Base-by-base conservation (phyloP, 2,888 invertebrate genomes). In the Microctonus aethiopoides region DNA sequence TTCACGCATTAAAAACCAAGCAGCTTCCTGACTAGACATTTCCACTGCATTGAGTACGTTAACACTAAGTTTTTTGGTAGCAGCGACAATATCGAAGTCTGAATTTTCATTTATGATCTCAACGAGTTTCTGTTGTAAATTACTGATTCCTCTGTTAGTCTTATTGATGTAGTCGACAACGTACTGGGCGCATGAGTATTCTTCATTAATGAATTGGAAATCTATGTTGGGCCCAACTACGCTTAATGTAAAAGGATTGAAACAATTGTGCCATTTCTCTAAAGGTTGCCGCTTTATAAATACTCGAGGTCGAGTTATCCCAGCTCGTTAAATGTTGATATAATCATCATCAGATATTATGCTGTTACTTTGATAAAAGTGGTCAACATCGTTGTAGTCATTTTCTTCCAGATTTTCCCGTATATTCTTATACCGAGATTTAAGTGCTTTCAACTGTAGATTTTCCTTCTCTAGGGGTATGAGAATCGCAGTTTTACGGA, bases 101-200 rank as follows among this genome's bases (percentile, higher is more conserved):
- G 84, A 84, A 79, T 85, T 70, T 70, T 84, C 77, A 63, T 83
- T 70, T 77, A 78, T 80, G 4, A 77, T 72, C 68, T 83, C 70
- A 66, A 82, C 76, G 51, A 86, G 77, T 76, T 81, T 16, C 11
- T 80, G 52, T 75, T 82, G 83, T 46, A 87, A 77, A 74, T 84
- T 76, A 75, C 84, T 83, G 34, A 83, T 73, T 0, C 86, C 84
- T 78, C 84, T 67, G 71, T 83, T 79, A 9, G 76, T 69, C 72
- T 87, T 87, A 75, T 85, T 87, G 0, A 86, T 79, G 76, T 86
- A 87, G 60, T 87, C 86, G 41, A 83, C 84, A 22, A 87, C 84
- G 70, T 86, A 87, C 0, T 76, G 66, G 1, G 87, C 86, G 77
- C 87, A 87, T 16, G 82, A 76, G 78, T 86, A 86, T 74, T 86